phyloP scores from a whole-genome alignment of 2,888 invertebrate species.

The Notocelia uddmanniana region DNA sequence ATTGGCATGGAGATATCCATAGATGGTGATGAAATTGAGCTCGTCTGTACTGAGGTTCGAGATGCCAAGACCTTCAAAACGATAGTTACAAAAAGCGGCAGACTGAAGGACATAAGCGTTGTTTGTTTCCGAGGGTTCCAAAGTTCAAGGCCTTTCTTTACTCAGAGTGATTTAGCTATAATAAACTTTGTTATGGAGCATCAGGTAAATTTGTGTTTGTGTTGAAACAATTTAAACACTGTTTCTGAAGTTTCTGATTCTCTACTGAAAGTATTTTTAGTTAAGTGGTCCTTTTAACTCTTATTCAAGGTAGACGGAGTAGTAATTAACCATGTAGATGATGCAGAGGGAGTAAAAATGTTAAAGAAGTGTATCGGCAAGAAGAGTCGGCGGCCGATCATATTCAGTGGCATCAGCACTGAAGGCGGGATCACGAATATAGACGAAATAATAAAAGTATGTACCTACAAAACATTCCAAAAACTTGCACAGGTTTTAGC shows the following conservation, averaged over 20 bases:
- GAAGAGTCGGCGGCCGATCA: constrained; percentile 54
- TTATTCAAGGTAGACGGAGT: constrained; percentile 62
- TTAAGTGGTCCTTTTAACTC: background rate
- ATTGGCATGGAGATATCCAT: constrained; percentile 59
- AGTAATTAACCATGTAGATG: constrained; percentile 59
- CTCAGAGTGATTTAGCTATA: constrained; percentile 56
- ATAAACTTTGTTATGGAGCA: constrained; percentile 60
- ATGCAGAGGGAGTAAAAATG: constrained; percentile 53
- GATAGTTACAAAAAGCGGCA: constrained; percentile 57
- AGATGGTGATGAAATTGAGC: constrained; percentile 55
- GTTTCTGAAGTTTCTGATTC: too few relatives aligned
- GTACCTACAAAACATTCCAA: constrained; percentile 23
- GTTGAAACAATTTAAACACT: background rate
- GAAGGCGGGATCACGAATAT: constrained; percentile 58
- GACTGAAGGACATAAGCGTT: constrained; percentile 51
- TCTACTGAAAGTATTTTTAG: too few relatives aligned
- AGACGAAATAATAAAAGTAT: constrained; percentile 61
- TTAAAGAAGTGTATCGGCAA: constrained; percentile 56
- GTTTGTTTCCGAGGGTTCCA: constrained; percentile 55
- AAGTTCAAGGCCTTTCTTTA: constrained; percentile 52
- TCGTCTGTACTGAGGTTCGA: constrained; percentile 54
- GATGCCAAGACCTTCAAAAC: constrained; percentile 54
- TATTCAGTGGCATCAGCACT: constrained; percentile 59
- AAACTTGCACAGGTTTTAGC: too few relatives aligned
- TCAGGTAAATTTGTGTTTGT: constrained; percentile 54